Percentiles rank a stretch among this genome's conserved stretches.
Evolutionary conservation across 2,888 invertebrate species (phyloP).

Genomic region (Aleiodes alternator): DNA sequence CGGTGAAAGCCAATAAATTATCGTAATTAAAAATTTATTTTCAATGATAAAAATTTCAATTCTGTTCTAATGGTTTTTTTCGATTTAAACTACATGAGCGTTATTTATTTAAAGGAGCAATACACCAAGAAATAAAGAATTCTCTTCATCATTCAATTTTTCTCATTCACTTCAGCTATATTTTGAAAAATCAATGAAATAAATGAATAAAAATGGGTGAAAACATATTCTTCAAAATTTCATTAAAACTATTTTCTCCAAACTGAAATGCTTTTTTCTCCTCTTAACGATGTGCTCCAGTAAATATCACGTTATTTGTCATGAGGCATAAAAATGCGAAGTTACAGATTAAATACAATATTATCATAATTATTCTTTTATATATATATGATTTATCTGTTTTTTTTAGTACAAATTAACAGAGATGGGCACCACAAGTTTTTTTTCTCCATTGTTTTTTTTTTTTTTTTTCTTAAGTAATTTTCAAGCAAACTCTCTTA

Average conservation of each 20-base stretch:
- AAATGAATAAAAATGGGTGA: constrained; percentile 6
- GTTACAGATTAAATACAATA: constrained; percentile 58
- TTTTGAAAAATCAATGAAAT: constrained; percentile 33
- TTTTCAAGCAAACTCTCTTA: constrained; percentile 53
- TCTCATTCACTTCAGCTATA: neutral
- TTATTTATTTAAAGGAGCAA: constrained; percentile 42
- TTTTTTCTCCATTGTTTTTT: constrained; percentile 13
- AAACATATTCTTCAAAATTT: constrained; percentile 30
- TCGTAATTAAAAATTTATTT: constrained; percentile 8
- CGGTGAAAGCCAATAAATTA: constrained; percentile 12
- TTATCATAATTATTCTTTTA: constrained; percentile 33
- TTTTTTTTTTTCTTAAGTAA: constrained; percentile 18
- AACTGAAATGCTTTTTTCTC: constrained; percentile 9
- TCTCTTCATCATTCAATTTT: constrained; percentile 21
- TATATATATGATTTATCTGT: constrained; percentile 34
- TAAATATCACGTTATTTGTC: constrained; percentile 64
- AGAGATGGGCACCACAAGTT: constrained; percentile 57
- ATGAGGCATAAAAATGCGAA: constrained; percentile 62
- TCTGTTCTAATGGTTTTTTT: neutral
- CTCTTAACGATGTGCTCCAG: constrained; percentile 59
- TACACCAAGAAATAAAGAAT: constrained; percentile 13
- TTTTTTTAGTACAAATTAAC: constrained; percentile 64
- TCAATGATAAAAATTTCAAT: neutral
- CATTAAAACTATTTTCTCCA: neutral
- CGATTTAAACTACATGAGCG: constrained; percentile 25